Conservation (phyloP, 2,113 vertebrate genomes). For the Polypterus senegalus region DNA sequence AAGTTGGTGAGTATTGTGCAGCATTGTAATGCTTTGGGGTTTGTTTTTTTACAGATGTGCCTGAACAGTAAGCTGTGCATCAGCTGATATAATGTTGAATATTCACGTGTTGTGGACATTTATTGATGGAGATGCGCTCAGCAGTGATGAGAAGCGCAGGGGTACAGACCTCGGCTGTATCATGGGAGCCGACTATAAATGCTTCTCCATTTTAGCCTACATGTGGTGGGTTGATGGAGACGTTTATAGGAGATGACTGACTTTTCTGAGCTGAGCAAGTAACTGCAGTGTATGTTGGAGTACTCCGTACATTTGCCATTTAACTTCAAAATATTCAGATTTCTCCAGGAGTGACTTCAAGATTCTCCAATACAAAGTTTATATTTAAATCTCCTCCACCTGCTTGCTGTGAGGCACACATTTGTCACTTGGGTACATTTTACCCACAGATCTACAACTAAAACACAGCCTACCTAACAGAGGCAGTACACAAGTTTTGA, state of each 20-base stretch:
- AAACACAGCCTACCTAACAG: too few relatives aligned
- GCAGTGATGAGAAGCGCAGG: conserved; percentile 42
- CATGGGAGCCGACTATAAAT: conserved; percentile 47
- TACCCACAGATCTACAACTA: too few relatives aligned
- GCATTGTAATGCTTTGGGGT: not conserved
- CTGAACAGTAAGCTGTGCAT: not conserved
- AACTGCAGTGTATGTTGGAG: not conserved
- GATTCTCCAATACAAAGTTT: too few relatives aligned
- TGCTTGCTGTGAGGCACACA: too few relatives aligned
- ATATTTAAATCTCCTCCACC: too few relatives aligned
- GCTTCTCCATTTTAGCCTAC: conserved; percentile 18
- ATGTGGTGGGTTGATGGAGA: conserved; percentile 16
- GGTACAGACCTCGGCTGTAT: conserved; percentile 42
- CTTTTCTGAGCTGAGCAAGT: conserved; percentile 26
- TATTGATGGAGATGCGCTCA: not conserved
- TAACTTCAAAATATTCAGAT: not conserved
- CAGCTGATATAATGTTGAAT: not conserved
- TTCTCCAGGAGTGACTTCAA: too few relatives aligned
- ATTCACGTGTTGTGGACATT: not conserved
- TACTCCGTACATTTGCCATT: not conserved
- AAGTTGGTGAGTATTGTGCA: conserved; percentile 58
- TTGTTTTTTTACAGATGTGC: not conserved
- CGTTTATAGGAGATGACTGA: conserved; percentile 27
- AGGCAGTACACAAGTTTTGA: too few relatives aligned
- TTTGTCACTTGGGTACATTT: too few relatives aligned